Conservation (phyloP, 2,888 invertebrate genomes). For the Dasypolia templi region DNA sequence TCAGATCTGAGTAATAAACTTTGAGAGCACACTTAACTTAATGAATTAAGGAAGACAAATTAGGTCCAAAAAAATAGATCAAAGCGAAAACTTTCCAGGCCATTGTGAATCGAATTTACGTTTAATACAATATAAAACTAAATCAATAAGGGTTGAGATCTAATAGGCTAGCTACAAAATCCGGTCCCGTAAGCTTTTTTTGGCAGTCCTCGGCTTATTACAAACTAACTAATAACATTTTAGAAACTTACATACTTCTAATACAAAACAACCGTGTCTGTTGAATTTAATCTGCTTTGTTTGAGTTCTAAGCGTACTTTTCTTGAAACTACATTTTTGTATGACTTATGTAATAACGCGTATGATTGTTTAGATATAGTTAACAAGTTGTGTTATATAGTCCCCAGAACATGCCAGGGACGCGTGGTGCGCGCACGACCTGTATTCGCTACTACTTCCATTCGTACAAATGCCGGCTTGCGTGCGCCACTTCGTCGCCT, state of each 20-base stretch:
- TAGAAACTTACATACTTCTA: slow-evolving; percentile 1
- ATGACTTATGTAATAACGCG: no score
- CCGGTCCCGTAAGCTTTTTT: background rate
- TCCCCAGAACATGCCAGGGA: no score
- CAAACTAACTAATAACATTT: slow-evolving; percentile 30
- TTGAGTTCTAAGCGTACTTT: no score
- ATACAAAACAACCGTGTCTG: background rate
- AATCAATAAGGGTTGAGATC: slow-evolving; percentile 27
- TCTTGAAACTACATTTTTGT: no score
- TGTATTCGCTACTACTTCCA: no score
- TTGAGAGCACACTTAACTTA: slow-evolving; percentile 20
- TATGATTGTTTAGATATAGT: no score
- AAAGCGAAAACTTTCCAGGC: slow-evolving; percentile 59
- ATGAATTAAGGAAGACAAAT: slow-evolving; percentile 40
- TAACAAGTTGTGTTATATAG: no score
- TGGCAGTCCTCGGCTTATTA: slow-evolving; percentile 5
- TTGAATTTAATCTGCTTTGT: slow-evolving; percentile 8
- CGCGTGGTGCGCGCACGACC: no score
- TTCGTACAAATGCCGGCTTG: no score
- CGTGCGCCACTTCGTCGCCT: no score
- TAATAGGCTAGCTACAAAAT: slow-evolving; percentile 12
- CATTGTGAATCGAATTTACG: slow-evolving; percentile 17
- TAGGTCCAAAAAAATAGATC: slow-evolving; percentile 42
- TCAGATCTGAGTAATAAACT: background rate
- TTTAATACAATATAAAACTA: slow-evolving; percentile 30